These are phyloP conservation scores for Tromatobia lineatoria DNA, from an alignment of 2,888 invertebrate genomes.

Conservation along the genomic window DNA sequence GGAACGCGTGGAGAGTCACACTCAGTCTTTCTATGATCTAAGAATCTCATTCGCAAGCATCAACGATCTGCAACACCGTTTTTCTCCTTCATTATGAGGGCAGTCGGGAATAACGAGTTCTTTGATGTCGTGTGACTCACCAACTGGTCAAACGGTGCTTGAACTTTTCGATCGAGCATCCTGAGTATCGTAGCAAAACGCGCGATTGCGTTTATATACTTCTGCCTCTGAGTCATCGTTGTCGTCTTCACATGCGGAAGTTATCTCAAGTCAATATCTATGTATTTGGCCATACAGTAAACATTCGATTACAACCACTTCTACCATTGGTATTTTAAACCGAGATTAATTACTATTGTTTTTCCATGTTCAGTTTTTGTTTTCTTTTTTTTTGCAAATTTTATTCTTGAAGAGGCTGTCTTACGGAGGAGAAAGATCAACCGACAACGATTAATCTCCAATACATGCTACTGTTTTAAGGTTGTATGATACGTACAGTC, in stretches of 20 bases:
- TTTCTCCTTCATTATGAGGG: slow-evolving; percentile 40
- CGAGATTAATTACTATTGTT: no score
- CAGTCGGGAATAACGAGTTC: slow-evolving; percentile 64
- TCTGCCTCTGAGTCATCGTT: slow-evolving; percentile 48
- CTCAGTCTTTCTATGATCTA: slow-evolving; percentile 47
- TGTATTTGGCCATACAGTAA: background rate
- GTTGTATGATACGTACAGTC: no score
- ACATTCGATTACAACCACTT: background rate
- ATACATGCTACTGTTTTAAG: no score
- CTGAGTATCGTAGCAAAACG: slow-evolving; percentile 38
- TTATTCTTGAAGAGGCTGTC: no score
- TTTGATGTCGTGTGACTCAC: slow-evolving; percentile 75
- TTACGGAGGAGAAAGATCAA: no score
- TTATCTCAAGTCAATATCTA: background rate
- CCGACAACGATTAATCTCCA: no score
- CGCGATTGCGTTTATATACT: slow-evolving; percentile 34
- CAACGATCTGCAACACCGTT: slow-evolving; percentile 31
- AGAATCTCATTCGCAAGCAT: slow-evolving; percentile 55
- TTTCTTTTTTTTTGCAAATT: background rate
- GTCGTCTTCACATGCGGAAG: slow-evolving; percentile 42
- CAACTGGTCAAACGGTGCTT: slow-evolving; percentile 81
- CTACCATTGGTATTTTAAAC: background rate
- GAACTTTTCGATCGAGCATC: slow-evolving; percentile 72
- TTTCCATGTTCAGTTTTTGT: background rate
- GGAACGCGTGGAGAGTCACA: slow-evolving; percentile 33